Base-by-base conservation (phyloP, 2,113 vertebrate species). In the Lycaon pictus region DNA sequence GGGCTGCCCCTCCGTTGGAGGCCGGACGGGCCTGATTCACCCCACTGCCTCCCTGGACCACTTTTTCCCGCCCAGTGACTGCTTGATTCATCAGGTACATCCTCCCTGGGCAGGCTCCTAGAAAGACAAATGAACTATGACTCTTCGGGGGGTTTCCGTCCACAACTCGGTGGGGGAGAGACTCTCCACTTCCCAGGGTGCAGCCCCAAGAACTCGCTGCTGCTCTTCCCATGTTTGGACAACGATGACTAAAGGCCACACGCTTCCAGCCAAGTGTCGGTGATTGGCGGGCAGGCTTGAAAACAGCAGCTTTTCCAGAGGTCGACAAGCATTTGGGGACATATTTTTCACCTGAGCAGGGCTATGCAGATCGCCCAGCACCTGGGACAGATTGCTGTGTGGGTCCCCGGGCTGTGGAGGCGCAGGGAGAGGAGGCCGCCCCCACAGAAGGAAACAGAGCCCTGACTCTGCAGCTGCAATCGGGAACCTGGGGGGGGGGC, bases 281-380 rank as follows among this genome's bases (percentile, higher is more conserved):
- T 4, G 58, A 97, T 82, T 87, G 95, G 91, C 83, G 88, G 76
- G 69, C 84, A 55, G 92, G 48, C 76, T 97, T 84, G 96, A 84
- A 97, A 96, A 90, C 35, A 16, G 15, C 74, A 12, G 7, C 35
- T 90, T 87, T 95, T 90, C 90, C 71, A 90, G 95, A 69, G 65
- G 96, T 95, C 3, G 25, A 65, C 88, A 90, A 97, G 88, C 95
- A n/a, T 19, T 19, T 25, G 48, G 94, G 89, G 86, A 96, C 92
- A 90, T 96, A 92, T 77, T 96, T 94, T 90, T 96, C 92, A 88
- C 94, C 76, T 71, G 92, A 96, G 87, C 92, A 94, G 92, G 80
- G 69, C 63, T 77, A 84, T 2, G 23, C 63, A 96, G 88, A 97
- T 97, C 90, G 55, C 69, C 60, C 11, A 43, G 95, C 93, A 88